phyloP scores from a whole-genome alignment of 2,888 invertebrate genomes.

The Caenorhabditis zanzibari region DNA sequence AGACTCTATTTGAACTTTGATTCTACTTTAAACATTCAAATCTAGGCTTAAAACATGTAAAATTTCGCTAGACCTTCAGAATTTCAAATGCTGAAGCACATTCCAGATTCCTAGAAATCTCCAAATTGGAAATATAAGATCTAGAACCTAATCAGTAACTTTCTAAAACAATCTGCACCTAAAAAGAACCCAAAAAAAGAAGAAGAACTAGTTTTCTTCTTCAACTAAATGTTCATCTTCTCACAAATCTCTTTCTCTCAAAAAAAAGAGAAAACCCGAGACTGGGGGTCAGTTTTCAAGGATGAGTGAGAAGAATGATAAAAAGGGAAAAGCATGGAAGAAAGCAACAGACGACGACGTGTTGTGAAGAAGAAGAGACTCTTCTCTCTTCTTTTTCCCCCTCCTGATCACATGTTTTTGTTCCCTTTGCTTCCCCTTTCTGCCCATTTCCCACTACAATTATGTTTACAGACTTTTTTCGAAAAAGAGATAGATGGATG shows the following conservation, averaged over 20 bases:
- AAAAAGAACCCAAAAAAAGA: neutral
- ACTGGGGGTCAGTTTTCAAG: conserved; percentile 1
- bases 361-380: neutral
- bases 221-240: too few species aligned
- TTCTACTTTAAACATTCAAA: too few species aligned
- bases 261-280: neutral
- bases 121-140: too few species aligned
- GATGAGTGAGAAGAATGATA: neutral
- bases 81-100: too few species aligned
- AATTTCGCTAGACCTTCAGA: too few species aligned
- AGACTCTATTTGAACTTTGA: too few species aligned
- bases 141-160: neutral
- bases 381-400: too few species aligned
- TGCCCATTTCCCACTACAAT: conserved; percentile 29
- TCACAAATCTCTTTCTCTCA: neutral
- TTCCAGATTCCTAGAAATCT: too few species aligned
- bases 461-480: conserved; percentile 50
- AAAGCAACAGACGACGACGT: conserved; percentile 16
- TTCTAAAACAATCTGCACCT: neutral
- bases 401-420: conserved; percentile 44
- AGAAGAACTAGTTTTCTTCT: neutral
- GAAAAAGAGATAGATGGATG: conserved; percentile 22
- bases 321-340: conserved; percentile 15
- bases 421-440: conserved; percentile 17
- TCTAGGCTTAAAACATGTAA: too few species aligned